Evolutionary conservation across 2,888 invertebrate species (phyloP).

Genomic region (Drosophila kuntzei): DNA sequence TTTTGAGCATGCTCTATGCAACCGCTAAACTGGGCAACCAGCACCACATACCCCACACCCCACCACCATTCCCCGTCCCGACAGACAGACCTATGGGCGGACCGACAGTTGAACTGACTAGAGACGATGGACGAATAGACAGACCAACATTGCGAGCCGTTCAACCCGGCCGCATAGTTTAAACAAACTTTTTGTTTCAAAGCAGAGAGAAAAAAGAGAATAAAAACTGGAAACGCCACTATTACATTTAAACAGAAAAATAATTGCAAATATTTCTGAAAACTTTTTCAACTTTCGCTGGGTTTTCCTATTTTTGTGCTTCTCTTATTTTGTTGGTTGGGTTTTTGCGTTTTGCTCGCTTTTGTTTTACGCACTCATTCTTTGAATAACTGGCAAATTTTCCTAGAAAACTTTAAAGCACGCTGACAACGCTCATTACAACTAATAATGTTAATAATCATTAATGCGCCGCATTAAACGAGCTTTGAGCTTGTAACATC

Average conservation of each 20-base stretch:
- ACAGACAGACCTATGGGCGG: constrained; percentile 13
- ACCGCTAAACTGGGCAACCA: constrained; percentile 71
- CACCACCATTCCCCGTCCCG: not conserved
- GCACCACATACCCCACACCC: not conserved
- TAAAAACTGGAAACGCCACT: constrained; percentile 52
- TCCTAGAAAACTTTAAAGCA: constrained; percentile 63
- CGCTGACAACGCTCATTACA: constrained; percentile 71
- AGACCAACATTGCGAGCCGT: constrained; percentile 37
- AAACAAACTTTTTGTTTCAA: constrained; percentile 77
- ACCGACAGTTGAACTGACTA: constrained; percentile 4
- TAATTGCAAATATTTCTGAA: constrained; percentile 77
- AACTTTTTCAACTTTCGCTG: constrained; percentile 71
- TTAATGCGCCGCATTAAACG: constrained; percentile 66
- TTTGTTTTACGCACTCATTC: constrained; percentile 58
- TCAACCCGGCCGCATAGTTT: constrained; percentile 70
- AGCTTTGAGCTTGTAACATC: constrained; percentile 32
- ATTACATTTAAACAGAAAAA: constrained; percentile 78
- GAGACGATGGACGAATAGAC: constrained; percentile 15
- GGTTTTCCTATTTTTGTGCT: constrained; percentile 35
- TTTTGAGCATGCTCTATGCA: constrained; percentile 67
- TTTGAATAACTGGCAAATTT: constrained; percentile 61
- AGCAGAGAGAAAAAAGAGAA: constrained; percentile 41
- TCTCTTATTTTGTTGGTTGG: constrained; percentile 20
- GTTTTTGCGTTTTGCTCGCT: constrained; percentile 32
- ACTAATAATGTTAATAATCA: constrained; percentile 80